A percentile compares a stretch with the other conserved stretches of the same genome.
These are phyloP conservation scores for Xyliphius kryptos DNA, from an alignment of 2,113 vertebrate genomes.

Conservation along the genomic window DNA sequence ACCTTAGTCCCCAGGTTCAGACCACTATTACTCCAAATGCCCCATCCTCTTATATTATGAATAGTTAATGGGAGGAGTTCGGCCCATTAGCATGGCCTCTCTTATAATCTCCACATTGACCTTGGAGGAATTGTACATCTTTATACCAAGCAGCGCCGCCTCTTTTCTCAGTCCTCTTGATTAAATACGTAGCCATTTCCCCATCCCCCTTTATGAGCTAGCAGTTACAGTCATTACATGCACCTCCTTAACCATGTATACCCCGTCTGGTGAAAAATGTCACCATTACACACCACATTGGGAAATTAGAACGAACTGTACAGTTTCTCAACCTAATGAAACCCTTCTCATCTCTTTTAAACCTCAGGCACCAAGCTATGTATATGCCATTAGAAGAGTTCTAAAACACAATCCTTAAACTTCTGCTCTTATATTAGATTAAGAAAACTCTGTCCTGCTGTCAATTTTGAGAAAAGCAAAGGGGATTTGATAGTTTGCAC, in stretches of 20 bases:
- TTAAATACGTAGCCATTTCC: conserved; percentile 1
- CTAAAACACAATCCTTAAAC: no score
- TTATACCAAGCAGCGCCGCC: conserved; percentile 22
- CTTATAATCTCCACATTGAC: conserved; percentile 50
- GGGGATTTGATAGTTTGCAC: no score
- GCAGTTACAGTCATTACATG: conserved; percentile 13
- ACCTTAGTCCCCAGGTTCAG: conserved; percentile 25
- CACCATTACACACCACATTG: no score
- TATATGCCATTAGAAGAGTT: no score
- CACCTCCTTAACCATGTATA: neutral
- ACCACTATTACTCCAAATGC: neutral
- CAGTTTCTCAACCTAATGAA: no score
- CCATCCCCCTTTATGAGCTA: conserved; percentile 12
- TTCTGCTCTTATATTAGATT: no score
- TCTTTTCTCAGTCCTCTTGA: neutral
- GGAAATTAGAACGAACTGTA: no score
- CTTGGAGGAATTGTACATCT: conserved; percentile 46
- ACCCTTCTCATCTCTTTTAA: no score
- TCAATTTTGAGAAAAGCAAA: no score
- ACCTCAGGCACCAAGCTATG: no score
- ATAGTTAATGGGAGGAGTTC: conserved; percentile 54
- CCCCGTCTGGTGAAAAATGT: conserved; percentile 16
- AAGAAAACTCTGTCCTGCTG: no score
- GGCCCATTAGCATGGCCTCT: conserved; percentile 41
- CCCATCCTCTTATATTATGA: conserved; percentile 46